Evolutionary conservation across 1,140 invertebrate species (phyloP).

Genomic region (Drusus annulatus): DNA sequence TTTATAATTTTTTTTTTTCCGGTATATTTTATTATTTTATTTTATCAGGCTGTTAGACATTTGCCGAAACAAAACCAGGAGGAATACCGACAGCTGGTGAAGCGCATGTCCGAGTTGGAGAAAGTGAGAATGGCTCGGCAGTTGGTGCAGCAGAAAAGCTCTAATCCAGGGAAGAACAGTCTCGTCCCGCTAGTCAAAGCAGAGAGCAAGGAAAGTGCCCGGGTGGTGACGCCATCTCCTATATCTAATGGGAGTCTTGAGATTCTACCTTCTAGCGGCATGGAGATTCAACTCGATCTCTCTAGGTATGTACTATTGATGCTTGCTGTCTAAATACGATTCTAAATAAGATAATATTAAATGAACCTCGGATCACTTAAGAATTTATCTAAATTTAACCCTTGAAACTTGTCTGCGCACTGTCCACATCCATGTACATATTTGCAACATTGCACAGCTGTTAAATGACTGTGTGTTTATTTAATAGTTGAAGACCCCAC

Average conservation of each 20-base stretch:
- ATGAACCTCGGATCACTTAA: too few species aligned
- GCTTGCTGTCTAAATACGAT: too few species aligned
- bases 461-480: too few species aligned
- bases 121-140: slow-evolving; percentile 66
- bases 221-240: background rate
- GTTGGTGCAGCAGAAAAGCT: slow-evolving; percentile 55
- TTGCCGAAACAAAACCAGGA: slow-evolving; percentile 68
- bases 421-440: too few species aligned
- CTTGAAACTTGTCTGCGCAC: too few species aligned
- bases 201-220: background rate
- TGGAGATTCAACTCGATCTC: slow-evolving; percentile 28
- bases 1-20: background rate
- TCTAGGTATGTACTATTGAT: background rate
- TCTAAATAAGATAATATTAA: too few species aligned
- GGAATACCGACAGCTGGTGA: slow-evolving; percentile 69
- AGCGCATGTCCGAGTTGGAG: slow-evolving; percentile 69
- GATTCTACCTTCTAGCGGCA: background rate
- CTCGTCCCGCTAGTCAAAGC: background rate
- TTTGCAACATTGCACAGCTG: too few species aligned
- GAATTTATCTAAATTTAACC: too few species aligned
- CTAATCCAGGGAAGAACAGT: background rate
- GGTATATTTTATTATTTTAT: slow-evolving; percentile 11
- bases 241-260: background rate
- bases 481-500: too few species aligned
- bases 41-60: slow-evolving; percentile 67